A percentile compares a stretch with the other conserved stretches of the same genome.
Conservation (phyloP, 2,113 vertebrate species). For the Cygnus atratus region DNA sequence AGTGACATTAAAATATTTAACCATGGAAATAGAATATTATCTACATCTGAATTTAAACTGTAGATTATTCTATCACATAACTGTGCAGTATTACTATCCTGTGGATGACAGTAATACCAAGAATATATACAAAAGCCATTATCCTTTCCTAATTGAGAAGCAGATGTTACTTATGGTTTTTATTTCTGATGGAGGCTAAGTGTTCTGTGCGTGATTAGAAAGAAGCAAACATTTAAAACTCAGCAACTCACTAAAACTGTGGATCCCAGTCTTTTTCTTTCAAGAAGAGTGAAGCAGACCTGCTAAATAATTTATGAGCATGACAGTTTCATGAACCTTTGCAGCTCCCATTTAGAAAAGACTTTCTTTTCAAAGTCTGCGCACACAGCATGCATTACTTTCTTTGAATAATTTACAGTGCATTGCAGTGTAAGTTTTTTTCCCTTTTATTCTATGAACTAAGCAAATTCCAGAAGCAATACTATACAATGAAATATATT, state of each 20-base stretch:
- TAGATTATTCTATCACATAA: background rate
- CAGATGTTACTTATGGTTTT: background rate
- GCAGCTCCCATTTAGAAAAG: background rate
- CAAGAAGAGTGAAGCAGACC: background rate
- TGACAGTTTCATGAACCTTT: conserved; percentile 4
- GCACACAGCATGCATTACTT: background rate
- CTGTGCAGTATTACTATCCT: background rate
- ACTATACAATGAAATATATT: background rate
- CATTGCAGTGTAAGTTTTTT: rapidly evolving
- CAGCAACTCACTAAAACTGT: background rate
- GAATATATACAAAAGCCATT: background rate
- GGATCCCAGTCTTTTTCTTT: background rate
- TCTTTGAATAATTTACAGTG: background rate
- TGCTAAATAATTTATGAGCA: background rate
- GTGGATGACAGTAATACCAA: background rate
- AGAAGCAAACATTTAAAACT: background rate
- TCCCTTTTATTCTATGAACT: background rate
- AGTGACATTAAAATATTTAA: background rate
- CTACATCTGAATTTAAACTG: background rate
- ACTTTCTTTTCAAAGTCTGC: background rate
- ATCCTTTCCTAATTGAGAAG: background rate
- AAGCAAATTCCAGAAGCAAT: background rate
- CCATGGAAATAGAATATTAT: rapidly evolving
- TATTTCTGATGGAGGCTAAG: background rate
- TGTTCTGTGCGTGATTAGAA: background rate